A percentile compares a stretch with the other conserved stretches of the same genome.
phyloP scores from a whole-genome alignment of 2,113 vertebrate genomes.

The Psephotus haematonotus region DNA sequence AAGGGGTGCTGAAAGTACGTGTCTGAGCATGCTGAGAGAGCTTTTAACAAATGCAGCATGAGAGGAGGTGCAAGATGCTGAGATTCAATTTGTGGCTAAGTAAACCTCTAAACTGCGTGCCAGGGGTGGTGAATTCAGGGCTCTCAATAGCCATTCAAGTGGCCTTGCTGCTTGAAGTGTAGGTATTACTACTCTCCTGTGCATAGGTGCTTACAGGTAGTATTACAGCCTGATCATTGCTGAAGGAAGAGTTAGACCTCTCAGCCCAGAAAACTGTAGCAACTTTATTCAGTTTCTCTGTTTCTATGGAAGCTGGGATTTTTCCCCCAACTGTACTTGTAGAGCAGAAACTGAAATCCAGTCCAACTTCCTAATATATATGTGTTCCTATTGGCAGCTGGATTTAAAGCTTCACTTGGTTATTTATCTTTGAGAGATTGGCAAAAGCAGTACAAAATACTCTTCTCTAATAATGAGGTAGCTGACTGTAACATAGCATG shows the following conservation, averaged over 20 bases:
- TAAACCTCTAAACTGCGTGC: neutral
- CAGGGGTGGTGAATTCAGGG: neutral
- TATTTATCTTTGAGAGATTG: neutral
- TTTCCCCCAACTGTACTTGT: neutral
- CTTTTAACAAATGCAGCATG: neutral
- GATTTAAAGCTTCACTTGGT: neutral
- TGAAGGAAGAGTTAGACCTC: neutral
- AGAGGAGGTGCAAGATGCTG: neutral
- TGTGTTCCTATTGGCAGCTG: neutral
- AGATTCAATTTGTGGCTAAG: neutral
- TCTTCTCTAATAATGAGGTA: neutral
- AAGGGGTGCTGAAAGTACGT: neutral
- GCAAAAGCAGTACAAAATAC: neutral
- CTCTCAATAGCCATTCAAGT: neutral
- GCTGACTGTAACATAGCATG: fast-evolving
- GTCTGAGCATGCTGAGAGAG: neutral
- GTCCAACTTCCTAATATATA: neutral
- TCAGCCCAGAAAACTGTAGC: neutral
- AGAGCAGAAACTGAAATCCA: neutral
- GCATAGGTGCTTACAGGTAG: neutral
- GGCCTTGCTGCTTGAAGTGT: neutral
- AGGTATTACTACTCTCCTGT: neutral
- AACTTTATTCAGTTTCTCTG: neutral
- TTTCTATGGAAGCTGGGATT: neutral
- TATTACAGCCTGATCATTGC: neutral